phyloP scores from a whole-genome alignment of 2,113 vertebrate species.

The Proteles cristata region DNA sequence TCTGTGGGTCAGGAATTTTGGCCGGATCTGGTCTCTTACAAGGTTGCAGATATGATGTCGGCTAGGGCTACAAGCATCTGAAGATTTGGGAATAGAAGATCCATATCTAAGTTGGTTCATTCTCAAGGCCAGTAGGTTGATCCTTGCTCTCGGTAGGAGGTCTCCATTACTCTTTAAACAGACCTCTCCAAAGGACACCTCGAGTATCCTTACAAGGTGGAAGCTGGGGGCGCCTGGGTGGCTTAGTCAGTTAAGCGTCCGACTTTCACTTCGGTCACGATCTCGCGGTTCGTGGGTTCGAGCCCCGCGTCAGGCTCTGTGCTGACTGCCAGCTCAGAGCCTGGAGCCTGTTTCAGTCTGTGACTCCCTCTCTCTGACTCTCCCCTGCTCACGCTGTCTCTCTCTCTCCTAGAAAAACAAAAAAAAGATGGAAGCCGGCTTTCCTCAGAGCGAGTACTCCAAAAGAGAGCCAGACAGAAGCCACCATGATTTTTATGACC shows the following conservation, averaged over 20 bases:
- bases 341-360: too few species aligned
- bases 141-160: neutral
- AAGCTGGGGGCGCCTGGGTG: neutral
- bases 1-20: neutral
- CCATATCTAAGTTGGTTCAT: fast-evolving
- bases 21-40: neutral
- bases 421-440: neutral
- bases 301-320: too few species aligned
- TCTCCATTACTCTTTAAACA: neutral
- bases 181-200: neutral
- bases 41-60: neutral
- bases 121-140: neutral
- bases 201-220: neutral
- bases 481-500: neutral
- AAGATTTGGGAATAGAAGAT: neutral
- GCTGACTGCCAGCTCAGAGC: too few species aligned
- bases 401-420: too few species aligned
- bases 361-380: too few species aligned
- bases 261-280: too few species aligned
- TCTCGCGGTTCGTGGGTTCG: too few species aligned
- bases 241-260: too few species aligned
- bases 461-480: neutral
- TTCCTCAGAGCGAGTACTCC: neutral
- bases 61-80: neutral
- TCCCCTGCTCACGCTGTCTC: too few species aligned